Base-by-base conservation (phyloP, 2,797 vertebrate species). In the Poeciliopsis turneri region DNA sequence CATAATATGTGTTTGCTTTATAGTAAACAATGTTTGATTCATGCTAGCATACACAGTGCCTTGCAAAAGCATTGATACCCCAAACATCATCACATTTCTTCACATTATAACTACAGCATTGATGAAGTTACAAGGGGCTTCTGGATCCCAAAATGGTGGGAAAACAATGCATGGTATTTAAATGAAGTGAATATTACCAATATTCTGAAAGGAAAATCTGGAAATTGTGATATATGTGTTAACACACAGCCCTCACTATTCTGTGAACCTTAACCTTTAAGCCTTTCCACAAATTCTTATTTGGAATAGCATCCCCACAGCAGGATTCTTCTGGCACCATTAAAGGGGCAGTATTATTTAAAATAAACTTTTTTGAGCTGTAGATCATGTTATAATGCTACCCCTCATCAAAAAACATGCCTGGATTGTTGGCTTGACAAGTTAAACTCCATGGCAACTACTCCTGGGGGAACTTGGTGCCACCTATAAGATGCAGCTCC, bases 1-100 rank as follows among this genome's bases (percentile, higher is more conserved):
- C 15, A 73, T 41, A n/a, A 79, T 74, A 88, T 87, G 79, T 75
- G 41, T 77, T 84, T 85, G 83, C 83, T 89, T 51, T 78, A 51
- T 81, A 70, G 33, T 81, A 59, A 66, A 86, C 47, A 78, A 79
- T 51, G 74, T 73, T 78, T 83, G 78, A 57, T 59, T 75, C 84
- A 76, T 78, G 75, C 81, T 80, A 36, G 57, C 66, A 11, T 74
- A 82, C 78, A 64, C 45, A 23, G 47, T 12, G 18, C 12, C 49
- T 53, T 55, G 49, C 20, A 39, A 74, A 36, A n/a, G 47, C 3
- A 16, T 70, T 70, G 72, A 36, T 51, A 23, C 4, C 11, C 9
- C 30, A 51, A 2, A 23, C 9, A 39, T 51, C 47, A 33, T 49
- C 30, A 30, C 45, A 43, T n/a, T 70, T 25, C 0, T 28, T 70